Conservation (phyloP, 2,888 invertebrate species). For the Spialia ferax region DNA sequence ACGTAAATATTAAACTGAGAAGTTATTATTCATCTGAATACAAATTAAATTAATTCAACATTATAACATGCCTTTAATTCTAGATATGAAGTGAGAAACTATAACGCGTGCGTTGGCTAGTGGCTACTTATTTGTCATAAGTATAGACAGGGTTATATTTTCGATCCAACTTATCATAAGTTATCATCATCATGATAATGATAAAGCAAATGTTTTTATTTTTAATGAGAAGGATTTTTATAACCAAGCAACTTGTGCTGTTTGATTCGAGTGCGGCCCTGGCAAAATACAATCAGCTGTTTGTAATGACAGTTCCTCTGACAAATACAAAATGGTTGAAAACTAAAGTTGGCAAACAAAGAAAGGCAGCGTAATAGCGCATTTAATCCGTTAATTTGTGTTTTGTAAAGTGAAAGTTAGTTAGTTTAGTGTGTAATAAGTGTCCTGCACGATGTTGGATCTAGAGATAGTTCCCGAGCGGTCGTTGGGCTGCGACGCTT, state of each 20-base stretch:
- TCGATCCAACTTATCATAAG: too few relatives aligned
- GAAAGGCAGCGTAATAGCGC: conserved; percentile 82
- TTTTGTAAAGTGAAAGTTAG: conserved; percentile 79
- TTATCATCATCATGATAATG: too few relatives aligned
- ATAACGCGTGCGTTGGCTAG: too few relatives aligned
- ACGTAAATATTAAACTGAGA: too few relatives aligned
- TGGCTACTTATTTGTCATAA: too few relatives aligned
- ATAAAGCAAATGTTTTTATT: too few relatives aligned
- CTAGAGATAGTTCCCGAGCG: conserved; percentile 98
- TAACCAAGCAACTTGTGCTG: background rate
- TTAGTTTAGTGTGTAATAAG: conserved; percentile 94
- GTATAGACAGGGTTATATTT: too few relatives aligned
- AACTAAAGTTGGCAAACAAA: conserved; percentile 87
- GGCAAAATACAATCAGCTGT: conserved; percentile 86
- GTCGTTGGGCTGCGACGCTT: conserved; percentile 98
- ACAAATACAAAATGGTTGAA: conserved; percentile 87
- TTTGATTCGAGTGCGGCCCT: conserved; percentile 59
- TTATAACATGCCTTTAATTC: too few relatives aligned
- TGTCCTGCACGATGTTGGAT: conserved; percentile 93
- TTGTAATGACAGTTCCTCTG: conserved; percentile 87
- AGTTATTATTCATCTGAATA: too few relatives aligned
- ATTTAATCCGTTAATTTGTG: conserved; percentile 71
- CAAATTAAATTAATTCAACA: too few relatives aligned
- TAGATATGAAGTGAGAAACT: too few relatives aligned
- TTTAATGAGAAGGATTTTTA: background rate